phyloP scores from a whole-genome alignment of 2,888 invertebrate genomes.

The Troides oblongomaculatus region DNA sequence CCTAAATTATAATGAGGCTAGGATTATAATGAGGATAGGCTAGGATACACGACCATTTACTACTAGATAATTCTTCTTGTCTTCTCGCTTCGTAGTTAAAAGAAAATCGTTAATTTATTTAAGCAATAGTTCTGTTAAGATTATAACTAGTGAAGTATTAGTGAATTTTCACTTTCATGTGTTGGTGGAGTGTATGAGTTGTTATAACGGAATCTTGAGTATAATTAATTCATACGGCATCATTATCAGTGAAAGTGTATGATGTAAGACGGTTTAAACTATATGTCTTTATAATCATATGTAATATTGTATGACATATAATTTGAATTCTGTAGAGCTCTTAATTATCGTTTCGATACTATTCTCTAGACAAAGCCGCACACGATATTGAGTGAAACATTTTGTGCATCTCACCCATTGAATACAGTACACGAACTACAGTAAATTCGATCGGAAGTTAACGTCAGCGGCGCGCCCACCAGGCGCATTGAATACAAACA shows the following conservation, averaged over 20 bases:
- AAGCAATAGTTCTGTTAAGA: no score
- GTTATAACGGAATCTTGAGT: background rate
- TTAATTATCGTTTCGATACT: no score
- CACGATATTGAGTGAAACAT: background rate
- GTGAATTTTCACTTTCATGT: conserved; percentile 11
- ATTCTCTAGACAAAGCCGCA: no score
- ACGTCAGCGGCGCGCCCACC: conserved; percentile 13
- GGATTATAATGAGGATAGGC: no score
- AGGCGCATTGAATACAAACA: conserved; percentile 7
- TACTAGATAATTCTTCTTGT: no score
- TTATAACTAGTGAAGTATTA: background rate
- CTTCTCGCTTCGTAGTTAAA: no score
- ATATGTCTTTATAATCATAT: no score
- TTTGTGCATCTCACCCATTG: background rate
- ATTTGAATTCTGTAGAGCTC: no score
- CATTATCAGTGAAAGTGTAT: conserved; percentile 15
- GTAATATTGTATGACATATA: no score
- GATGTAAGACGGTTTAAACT: background rate
- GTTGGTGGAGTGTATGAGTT: background rate
- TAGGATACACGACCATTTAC: no score
- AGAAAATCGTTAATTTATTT: no score
- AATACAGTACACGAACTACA: background rate
- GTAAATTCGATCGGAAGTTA: background rate
- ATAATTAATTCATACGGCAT: conserved; percentile 6
- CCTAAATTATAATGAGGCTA: no score